Base-by-base conservation (phyloP, 2,888 invertebrate species). In the Geophilus truncorum region DNA sequence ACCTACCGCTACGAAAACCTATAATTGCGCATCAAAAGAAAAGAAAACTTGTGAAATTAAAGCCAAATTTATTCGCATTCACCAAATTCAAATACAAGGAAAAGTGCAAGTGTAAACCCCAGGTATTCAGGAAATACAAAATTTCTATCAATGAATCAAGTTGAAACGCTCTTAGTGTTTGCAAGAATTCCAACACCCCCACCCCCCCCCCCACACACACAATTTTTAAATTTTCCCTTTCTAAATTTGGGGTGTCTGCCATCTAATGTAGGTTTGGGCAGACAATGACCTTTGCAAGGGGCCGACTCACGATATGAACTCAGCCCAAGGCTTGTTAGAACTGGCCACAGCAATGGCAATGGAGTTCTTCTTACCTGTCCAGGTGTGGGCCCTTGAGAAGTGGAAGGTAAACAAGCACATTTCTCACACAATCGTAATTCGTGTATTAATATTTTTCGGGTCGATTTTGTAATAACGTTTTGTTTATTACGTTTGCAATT, bases 31-130 rank as follows among this genome's bases (percentile, higher is more conserved):
- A 18, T 62, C 57, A 12, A 62, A 62, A n/a, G n/a, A n/a, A n/a
- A n/a, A n/a, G n/a, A 18, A 62, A 62, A 62, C 57, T 62, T 62
- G 57, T 62, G 57, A 62, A 62, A 62, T 62, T 62, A 62, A 62
- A 23, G 57, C 57, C n/a, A n/a, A n/a, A 62, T 6, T 40, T 40
- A 40, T 40, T 40, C n/a, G n/a, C n/a, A 40, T 40, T 62, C 57
- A 18, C 6, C 4, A 23, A 62, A 23, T 62, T 62, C 9, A 62
- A 62, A 62, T 5, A 62, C 18, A 57, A 57, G 23, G 9, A 18
- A 18, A n/a, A 9, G 9, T 2, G 18, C 10, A 23, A 2, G 18
- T n/a, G n/a, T n/a, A n/a, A n/a, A n/a, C n/a, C n/a, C n/a, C n/a
- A n/a, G n/a, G n/a, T n/a, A n/a, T n/a, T n/a, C n/a, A n/a, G n/a